Base-by-base conservation (phyloP, 2,888 invertebrate genomes). In the Drosophila acutilabella region DNA sequence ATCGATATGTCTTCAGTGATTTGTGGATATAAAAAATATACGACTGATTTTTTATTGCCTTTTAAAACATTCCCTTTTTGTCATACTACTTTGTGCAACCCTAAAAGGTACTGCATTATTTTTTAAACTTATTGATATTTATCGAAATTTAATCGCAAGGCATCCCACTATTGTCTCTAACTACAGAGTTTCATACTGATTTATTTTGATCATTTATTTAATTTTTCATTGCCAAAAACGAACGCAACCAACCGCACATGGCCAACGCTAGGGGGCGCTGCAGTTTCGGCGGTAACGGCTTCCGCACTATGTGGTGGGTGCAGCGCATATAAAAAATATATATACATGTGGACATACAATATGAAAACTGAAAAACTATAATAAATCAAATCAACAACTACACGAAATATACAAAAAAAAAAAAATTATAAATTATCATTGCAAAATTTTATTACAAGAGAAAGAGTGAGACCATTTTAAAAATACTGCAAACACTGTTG, bases 211-310 rank as follows among this genome's bases (percentile, higher is more conserved):
- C 58, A 51, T 70, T 66, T 58, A 59, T 58, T 56, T 66, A 42
- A 74, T 60, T 84, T 81, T 61, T 79, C 88, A 81, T 76, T 82
- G 82, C 82, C 88, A 87, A 87, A 82, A 72, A 56, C 72, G 44
- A 56, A 48, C 40, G 44, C 62, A 30, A 30, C 30, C 30, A n/a
- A 57, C 16, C 47, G 11, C 30, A 38, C 74, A 42, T 65, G 62
- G 57, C 41, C 48, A 59, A 38, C 68, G 68, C 60, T 60, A 75
- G 78, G 78, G 75, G 75, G 78, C 78, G 78, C 74, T 74, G 78
- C 78, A 64, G 33, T 18, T 14, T 26, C 50, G 38, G 59, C 54
- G 57, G 51, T 36, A 11, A 13, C 36, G 36, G 13, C 53, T 57
- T 53, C 59, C 72, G 67, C 67, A 64, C 42, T 64, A 59, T 40